phyloP scores from a whole-genome alignment of 2,888 invertebrate species.

The Acanthoscelides obtectus region DNA sequence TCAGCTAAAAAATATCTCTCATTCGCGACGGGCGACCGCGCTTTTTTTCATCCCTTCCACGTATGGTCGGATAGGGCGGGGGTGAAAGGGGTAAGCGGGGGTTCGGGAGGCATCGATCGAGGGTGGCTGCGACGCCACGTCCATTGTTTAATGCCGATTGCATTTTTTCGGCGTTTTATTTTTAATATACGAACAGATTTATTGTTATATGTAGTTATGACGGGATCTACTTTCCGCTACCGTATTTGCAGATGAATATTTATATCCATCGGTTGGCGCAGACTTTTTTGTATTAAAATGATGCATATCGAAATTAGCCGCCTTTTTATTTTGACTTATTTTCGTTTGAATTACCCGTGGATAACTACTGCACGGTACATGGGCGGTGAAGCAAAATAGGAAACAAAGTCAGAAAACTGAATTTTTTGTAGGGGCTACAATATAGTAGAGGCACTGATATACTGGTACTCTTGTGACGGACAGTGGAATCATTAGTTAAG shows the following conservation, averaged over 20 bases:
- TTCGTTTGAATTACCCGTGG: slow-evolving; percentile 22
- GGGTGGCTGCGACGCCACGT: background rate
- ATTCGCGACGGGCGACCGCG: background rate
- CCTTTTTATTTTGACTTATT: slow-evolving; percentile 27
- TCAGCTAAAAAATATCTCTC: background rate
- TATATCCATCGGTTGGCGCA: slow-evolving; percentile 29
- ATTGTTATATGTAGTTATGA: slow-evolving; percentile 41
- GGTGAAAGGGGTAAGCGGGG: background rate
- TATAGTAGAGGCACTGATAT: no score
- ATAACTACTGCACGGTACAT: slow-evolving; percentile 6
- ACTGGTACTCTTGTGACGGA: no score
- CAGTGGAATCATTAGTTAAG: no score
- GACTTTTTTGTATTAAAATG: slow-evolving; percentile 36
- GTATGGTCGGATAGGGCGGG: background rate
- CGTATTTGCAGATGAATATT: slow-evolving; percentile 42
- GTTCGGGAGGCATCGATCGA: background rate
- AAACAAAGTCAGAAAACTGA: no score
- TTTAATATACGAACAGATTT: slow-evolving; percentile 39
- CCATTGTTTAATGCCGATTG: background rate
- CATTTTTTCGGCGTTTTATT: slow-evolving; percentile 34
- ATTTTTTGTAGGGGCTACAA: no score
- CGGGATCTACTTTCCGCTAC: slow-evolving; percentile 30
- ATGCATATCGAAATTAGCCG: slow-evolving; percentile 36
- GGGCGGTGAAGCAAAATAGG: no score
- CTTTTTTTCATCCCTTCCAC: background rate